A percentile compares a stretch with the other conserved stretches of the same genome.
These are phyloP conservation scores for Chaetogeoica ovagalla DNA, from an alignment of 2,888 invertebrate genomes.

Conservation along the genomic window DNA sequence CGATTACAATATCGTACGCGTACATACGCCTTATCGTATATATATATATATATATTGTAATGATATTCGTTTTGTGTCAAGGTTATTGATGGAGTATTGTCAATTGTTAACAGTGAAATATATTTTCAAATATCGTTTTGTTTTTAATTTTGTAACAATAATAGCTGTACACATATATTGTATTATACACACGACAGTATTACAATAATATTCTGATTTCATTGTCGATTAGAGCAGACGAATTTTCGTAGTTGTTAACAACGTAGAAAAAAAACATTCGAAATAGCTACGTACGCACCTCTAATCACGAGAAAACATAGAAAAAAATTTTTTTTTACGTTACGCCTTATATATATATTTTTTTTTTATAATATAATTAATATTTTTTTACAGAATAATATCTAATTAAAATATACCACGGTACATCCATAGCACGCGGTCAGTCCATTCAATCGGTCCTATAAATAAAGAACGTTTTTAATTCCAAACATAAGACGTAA, in stretches of 20 bases:
- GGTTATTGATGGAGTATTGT: constrained; percentile 26
- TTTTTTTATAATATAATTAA: no score
- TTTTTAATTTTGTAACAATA: constrained; percentile 2
- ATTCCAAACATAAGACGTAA: no score
- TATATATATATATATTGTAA: not conserved
- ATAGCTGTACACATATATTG: not conserved
- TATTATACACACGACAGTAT: not conserved
- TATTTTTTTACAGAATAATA: no score
- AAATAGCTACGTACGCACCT: not conserved
- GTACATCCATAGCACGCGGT: no score
- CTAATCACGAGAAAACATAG: no score
- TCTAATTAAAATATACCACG: no score
- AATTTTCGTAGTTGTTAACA: not conserved
- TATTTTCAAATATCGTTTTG: constrained; percentile 24
- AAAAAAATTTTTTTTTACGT: not conserved
- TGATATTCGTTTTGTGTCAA: constrained; percentile 39
- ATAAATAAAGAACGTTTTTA: no score
- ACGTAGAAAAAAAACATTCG: not conserved
- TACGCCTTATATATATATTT: no score
- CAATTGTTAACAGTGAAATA: constrained; percentile 11
- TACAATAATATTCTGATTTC: not conserved
- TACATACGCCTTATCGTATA: no score
- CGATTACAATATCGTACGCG: not conserved
- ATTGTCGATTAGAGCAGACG: no score
- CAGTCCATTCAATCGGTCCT: no score